Evolutionary conservation across 2,888 invertebrate genomes (phyloP), one percentile per base, ranked within the genome.

Genomic region (Microctonus brassicae): DNA sequence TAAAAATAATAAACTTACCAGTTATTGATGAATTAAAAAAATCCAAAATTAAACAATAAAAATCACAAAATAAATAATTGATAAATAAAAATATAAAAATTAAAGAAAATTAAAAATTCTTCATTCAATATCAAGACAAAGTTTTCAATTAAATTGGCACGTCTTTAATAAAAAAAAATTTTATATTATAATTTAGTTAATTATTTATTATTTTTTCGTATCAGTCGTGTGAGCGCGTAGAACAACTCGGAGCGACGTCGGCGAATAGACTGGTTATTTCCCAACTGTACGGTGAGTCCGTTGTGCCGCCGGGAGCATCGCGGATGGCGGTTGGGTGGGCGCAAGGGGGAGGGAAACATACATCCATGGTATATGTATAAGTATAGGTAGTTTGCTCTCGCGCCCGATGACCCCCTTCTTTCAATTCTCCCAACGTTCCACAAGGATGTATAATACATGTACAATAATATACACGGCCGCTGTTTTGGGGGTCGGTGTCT

Each of bases 341-440:
- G 61, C 52, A 69, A 69, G 63, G 52, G 71, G 60, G 63, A 64
- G 67, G 69, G 74, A 62, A 47, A 69, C 53, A 55, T 22, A 68
- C 29, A 58, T n/a, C n/a, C 20, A 29, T 20, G 53, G 20, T 65
- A 33, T n/a, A n/a, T n/a, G n/a, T 60, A 34, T 34, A 62, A 68
- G 17, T 17, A 17, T 47, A 62, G n/a, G 70, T 47, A 47, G 17
- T 47, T 52, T 58, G 70, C 73, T 72, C 68, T 36, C 73, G 69
- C 73, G 69, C 70, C 70, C 73, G 67, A 69, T 76, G 76, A 76
- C 77, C 76, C 76, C 74, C 76, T 77, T 75, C 74, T 47, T 72
- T 58, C 72, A 42, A 61, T 67, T 71, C 33, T 47, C 47, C 20
- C 60, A 26, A 34, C 65, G 64, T 52, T 33, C 39, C 69, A 29